phyloP scores from a whole-genome alignment of 2,113 vertebrate genomes.

The Lamprotornis superbus region DNA sequence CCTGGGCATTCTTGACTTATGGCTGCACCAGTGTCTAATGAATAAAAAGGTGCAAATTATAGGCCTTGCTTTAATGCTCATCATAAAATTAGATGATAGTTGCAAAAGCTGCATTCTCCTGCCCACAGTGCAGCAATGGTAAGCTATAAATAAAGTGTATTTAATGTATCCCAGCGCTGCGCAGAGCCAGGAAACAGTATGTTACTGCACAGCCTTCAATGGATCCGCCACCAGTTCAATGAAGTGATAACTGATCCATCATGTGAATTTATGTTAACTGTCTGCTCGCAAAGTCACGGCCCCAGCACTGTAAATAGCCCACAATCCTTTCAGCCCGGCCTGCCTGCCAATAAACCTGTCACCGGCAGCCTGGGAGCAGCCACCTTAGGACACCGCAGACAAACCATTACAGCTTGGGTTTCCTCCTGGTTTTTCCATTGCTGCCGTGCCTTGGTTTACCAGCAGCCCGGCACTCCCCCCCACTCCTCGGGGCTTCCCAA shows the following conservation, averaged over 20 bases:
- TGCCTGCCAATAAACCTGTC: conserved; percentile 82
- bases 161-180: conserved; percentile 81
- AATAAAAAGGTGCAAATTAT: conserved; percentile 88
- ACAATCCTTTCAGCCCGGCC: conserved; percentile 75
- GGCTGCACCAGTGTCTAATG: conserved; percentile 81
- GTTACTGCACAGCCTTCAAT: conserved; percentile 78
- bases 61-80: conserved; percentile 81
- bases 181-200: conserved; percentile 75
- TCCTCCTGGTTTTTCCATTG: background rate
- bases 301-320: conserved; percentile 79
- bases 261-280: conserved; percentile 87
- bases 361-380: conserved; percentile 58
- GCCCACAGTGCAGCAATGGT: conserved; percentile 70
- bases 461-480: background rate
- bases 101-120: conserved; percentile 82
- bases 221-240: conserved; percentile 81
- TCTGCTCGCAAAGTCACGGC: conserved; percentile 80
- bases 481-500: background rate
- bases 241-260: conserved; percentile 85
- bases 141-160: conserved; percentile 84
- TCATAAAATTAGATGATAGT: conserved; percentile 86
- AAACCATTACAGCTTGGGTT: conserved; percentile 62
- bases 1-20: conserved; percentile 82
- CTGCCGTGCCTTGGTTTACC: background rate
- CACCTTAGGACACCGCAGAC: conserved; percentile 75